Base-by-base conservation (phyloP, 2,888 invertebrate genomes). In the Dexiosoma caninum region DNA sequence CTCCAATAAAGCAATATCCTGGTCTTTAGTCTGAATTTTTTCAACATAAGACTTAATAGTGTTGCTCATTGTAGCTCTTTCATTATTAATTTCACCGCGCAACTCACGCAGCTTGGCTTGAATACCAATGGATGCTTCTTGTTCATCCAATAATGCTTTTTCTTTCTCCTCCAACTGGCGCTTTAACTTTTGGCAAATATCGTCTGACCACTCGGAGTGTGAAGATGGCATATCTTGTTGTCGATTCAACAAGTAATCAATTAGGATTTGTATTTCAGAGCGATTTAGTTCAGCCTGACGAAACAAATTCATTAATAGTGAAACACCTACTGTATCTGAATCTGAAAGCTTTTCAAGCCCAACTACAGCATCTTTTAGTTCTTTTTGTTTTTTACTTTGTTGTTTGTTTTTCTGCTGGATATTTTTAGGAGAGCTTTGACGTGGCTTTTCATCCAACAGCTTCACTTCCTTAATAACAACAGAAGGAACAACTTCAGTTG, bases 131-230 rank as follows among this genome's bases (percentile, higher is more conserved):
- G 95, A 93, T 0, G 95, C 94, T 85, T 95, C 94, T 83, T 94
- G 93, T 86, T 95, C 95, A 82, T 95, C 95, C 2, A 92, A 89
- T 4, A 96, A 89, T 1, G 93, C 92, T 84, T 95, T 95, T 84
- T 96, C 97, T 86, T 95, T 96, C 84, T 97, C 97, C 21, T 95
- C 95, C 30, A 98, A 91, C 89, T 97, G 97, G 85, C 96, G 97
- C 89, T 95, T 96, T 84, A 97, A 88, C 86, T 95, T 95, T 84
- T 95, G 95, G 82, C 96, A 93, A 1, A 96, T 95, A 89, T 97
- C 97, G 93, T 96, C 96, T 64, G 94, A 94, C 96, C 96, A 96
- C 87, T 97, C 96, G 2, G 95, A 94, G 87, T 95, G 93, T 83
- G 94, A 92, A 0, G 94, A 93, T 84, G 93, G 92, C 81, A 94